Evolutionary conservation across 2,888 invertebrate species (phyloP), one percentile per base, ranked within the genome.

Genomic region (Creontiades dilutus): DNA sequence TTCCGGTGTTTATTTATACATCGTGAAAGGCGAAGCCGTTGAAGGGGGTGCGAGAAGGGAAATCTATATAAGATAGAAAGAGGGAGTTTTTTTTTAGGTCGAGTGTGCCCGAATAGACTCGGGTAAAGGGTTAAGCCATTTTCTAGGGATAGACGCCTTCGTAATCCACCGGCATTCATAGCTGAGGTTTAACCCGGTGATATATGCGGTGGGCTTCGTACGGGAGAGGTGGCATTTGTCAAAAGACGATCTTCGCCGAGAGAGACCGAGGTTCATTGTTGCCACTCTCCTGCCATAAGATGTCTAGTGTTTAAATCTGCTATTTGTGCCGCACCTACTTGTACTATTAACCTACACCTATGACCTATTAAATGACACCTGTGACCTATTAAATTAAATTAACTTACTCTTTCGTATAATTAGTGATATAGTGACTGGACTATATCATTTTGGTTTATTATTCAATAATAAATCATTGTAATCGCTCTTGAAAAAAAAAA

Each of bases 1-100:
- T 78, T 3, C 47, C 13, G 12, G 47, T 78, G 78, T 78, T n/a
- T 78, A 78, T 78, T 78, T 78, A 78, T 78, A 78, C 78, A 4
- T 46, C 16, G 37, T 19, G 68, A 27, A 52, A 16, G 16, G 52
- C 14, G 52, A 52, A 37, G 7, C 37, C 3, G 37, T 37, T n/a
- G n/a, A n/a, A 37, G 57, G 57, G 68, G 11, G 68, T 0, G 27
- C 23, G 68, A 19, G 61, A 19, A n/a, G 9, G 23, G 12, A 19
- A 27, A 27, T 9, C 9, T 68, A 68, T 68, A 68, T 68, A 23
- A 23, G 68, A 68, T 68, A 27, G 23, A 23, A 68, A 23, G 27
- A n/a, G n/a, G 0, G 7, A n/a, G 7, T 61, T 68, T 23, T 52
- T 68, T 68, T 68, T 68, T 23, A 23, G 23, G 68, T 68, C 68